Base-by-base conservation (phyloP, 2,113 vertebrate species). In the Chaetodon auriga region DNA sequence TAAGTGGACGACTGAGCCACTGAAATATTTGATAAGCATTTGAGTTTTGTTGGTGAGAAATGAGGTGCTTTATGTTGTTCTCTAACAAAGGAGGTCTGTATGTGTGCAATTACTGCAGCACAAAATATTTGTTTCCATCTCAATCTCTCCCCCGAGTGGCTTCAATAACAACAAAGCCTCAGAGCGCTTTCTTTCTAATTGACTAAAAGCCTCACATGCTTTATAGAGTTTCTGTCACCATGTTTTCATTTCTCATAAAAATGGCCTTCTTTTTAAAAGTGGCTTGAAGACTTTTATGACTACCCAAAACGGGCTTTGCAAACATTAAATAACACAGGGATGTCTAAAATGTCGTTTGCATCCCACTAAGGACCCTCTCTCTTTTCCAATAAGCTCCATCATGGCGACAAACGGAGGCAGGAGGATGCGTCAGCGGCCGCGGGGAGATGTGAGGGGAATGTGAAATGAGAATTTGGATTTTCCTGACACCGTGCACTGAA, bases 161-260 rank as follows among this genome's bases (percentile, higher is more conserved):
- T 91, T 86, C 88, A 78, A 76, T 86, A 89, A 85, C 91, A 93
- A 92, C 89, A 93, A 86, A 83, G 83, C 71, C 82, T 78, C 80
- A 57, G 74, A 86, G 88, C 85, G 23, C 90, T 93, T 86, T 87
- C 68, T 68, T 69, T 89, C 91, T 93, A 95, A 95, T 96, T 93
- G 92, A 93, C 91, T 95, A 94, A 95, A 95, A 96, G 94, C 95
- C 85, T 93, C 82, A 80, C 86, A 85, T 87, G 82, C 90, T 95
- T 94, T 96, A 95, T 95, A 90, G 93, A 95, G 92, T 93, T 95
- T 95, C 89, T 91, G 90, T 90, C 87, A 85, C 90, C 86, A 89
- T 91, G 81, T 94, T 95, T 94, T 93, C 90, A 85, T 92, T 93
- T 95, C 94, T 94, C 87, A 87, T 95, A 95, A 95, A 95, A 92